Conservation (phyloP, 2,113 vertebrate species). For the Atractosteus spatula region DNA sequence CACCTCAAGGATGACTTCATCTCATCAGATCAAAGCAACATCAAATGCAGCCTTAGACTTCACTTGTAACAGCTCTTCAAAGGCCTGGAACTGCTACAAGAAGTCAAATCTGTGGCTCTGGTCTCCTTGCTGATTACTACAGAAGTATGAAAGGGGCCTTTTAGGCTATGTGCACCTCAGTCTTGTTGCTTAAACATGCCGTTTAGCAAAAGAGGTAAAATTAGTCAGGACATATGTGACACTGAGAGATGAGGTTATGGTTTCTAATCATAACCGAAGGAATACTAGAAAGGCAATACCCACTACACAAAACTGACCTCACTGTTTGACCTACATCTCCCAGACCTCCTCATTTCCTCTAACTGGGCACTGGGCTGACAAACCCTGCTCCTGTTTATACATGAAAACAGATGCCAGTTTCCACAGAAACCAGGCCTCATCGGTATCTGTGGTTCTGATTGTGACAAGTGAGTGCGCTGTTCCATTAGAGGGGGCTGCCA, state of each 20-base stretch:
- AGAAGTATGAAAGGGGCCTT: slow-evolving; percentile 37
- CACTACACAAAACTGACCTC: slow-evolving; percentile 38
- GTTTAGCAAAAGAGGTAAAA: slow-evolving; percentile 41
- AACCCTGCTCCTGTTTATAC: slow-evolving; percentile 15
- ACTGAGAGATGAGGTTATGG: slow-evolving; percentile 59
- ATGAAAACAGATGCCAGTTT: slow-evolving; percentile 41
- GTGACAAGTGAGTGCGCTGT: neutral
- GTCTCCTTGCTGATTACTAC: slow-evolving; percentile 46
- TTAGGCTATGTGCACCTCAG: slow-evolving; percentile 21
- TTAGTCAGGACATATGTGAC: slow-evolving; percentile 47
- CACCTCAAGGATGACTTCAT: slow-evolving; percentile 30
- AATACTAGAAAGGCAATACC: slow-evolving; percentile 25
- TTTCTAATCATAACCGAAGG: slow-evolving; percentile 56
- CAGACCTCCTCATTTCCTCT: slow-evolving; percentile 47
- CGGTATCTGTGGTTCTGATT: neutral
- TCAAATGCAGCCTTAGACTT: slow-evolving; percentile 42
- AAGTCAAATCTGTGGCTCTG: slow-evolving; percentile 1
- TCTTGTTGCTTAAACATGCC: slow-evolving; percentile 33
- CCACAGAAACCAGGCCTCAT: slow-evolving; percentile 27
- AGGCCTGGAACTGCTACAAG: slow-evolving; percentile 41
- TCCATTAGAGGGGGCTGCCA: slow-evolving; percentile 9
- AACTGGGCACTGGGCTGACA: slow-evolving; percentile 19
- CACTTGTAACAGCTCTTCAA: slow-evolving; percentile 20
- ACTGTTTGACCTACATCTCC: slow-evolving; percentile 40
- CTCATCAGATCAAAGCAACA: slow-evolving; percentile 51